A percentile compares a stretch with the other conserved stretches of the same genome.
These are phyloP conservation scores for Lepus americanus DNA, from an alignment of 2,113 vertebrate species.

Conservation along the genomic window DNA sequence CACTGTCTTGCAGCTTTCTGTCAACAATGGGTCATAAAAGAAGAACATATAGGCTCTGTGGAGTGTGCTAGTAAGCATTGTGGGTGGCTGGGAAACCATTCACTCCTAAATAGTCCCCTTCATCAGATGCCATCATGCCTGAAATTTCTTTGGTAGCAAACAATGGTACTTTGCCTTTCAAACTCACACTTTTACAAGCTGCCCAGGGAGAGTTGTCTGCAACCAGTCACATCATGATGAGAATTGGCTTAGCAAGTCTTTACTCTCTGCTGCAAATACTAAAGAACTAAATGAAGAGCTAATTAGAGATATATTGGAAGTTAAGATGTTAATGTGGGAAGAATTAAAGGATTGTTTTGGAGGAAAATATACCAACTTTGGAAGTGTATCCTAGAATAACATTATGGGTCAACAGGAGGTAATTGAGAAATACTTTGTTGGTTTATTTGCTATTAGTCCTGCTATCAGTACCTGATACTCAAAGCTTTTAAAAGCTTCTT, in stretches of 20 bases:
- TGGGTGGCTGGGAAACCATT: neutral
- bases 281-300: neutral
- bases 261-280: neutral
- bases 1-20: neutral
- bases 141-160: neutral
- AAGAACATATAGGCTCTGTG: rapidly evolving
- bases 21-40: neutral
- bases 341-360: neutral
- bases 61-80: neutral
- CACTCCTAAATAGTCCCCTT: rapidly evolving
- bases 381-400: neutral
- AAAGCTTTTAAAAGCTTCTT: neutral
- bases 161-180: neutral
- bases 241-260: neutral
- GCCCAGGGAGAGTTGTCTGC: neutral
- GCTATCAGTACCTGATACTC: neutral
- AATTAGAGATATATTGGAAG: neutral
- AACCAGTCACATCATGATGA: neutral
- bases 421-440: neutral
- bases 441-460: neutral
- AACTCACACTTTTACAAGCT: neutral
- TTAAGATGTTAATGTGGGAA: neutral
- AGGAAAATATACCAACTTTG: neutral
- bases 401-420: neutral
- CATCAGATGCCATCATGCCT: neutral